Evolutionary conservation across 2,113 vertebrate species (phyloP).

Genomic region (Podocnemis expansa): DNA sequence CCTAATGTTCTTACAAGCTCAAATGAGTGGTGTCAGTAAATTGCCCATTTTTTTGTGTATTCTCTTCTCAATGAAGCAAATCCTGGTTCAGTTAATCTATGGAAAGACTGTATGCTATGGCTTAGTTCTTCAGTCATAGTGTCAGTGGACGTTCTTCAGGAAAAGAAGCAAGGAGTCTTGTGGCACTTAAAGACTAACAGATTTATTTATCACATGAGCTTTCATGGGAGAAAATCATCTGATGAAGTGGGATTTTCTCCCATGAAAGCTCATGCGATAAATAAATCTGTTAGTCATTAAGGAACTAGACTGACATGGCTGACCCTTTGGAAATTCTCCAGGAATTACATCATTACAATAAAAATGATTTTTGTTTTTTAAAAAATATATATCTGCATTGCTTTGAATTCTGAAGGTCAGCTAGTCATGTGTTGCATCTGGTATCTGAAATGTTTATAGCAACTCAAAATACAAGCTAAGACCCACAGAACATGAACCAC

Average conservation of each 20-base stretch:
- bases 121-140: background rate
- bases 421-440: background rate
- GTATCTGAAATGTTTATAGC: background rate
- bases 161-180: no score
- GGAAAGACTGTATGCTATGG: background rate
- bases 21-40: background rate
- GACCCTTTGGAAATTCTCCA: no score
- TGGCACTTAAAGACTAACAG: no score
- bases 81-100: background rate
- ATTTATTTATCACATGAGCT: no score
- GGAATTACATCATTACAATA: rapidly evolving
- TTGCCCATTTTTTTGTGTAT: background rate
- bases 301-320: no score
- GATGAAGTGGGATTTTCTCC: no score
- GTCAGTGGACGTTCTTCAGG: background rate
- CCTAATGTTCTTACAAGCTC: background rate
- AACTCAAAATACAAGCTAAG: background rate
- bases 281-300: no score
- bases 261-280: no score
- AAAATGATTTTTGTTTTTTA: background rate
- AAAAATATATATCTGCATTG: background rate
- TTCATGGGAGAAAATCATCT: no score
- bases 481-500: background rate
- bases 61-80: background rate
- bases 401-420: background rate